Conservation (phyloP, 2,113 vertebrate species). For the Vanacampus margaritifer region DNA sequence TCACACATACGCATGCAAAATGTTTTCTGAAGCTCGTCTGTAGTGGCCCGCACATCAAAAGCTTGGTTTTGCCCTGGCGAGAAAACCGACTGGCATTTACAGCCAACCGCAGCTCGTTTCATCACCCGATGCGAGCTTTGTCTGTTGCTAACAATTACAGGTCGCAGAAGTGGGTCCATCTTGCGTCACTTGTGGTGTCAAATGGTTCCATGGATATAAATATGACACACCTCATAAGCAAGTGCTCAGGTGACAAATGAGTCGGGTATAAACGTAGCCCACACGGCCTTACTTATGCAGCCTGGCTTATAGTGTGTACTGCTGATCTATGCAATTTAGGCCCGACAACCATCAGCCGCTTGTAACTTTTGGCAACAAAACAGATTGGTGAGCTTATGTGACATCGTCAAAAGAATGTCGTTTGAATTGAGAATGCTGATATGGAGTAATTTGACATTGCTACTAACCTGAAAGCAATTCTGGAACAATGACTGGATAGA, state of each 20-base stretch:
- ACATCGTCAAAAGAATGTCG: not conserved
- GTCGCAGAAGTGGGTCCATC: conserved; percentile 35
- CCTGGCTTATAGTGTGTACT: conserved; percentile 48
- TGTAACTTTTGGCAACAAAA: conserved; percentile 33
- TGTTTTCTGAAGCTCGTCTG: conserved; percentile 1
- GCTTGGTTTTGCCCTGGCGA: not conserved
- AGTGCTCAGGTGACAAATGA: conserved; percentile 55
- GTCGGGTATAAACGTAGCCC: conserved; percentile 61
- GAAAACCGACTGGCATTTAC: not conserved
- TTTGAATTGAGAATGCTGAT: conserved; percentile 2
- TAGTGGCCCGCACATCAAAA: not conserved
- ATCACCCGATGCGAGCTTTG: not conserved
- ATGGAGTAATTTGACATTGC: not conserved
- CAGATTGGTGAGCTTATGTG: not conserved
- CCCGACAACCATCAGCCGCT: not conserved
- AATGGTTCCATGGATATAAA: conserved; percentile 70
- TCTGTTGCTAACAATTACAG: conserved; percentile 15
- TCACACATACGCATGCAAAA: conserved; percentile 31
- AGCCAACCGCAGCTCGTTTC: not conserved
- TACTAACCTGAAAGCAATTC: conserved; percentile 17
- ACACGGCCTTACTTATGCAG: conserved; percentile 54
- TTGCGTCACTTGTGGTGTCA: conserved; percentile 73
- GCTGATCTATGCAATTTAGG: conserved; percentile 55
- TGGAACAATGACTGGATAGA: conserved; percentile 16
- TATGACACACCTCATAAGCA: conserved; percentile 64